Evolutionary conservation across 2,113 vertebrate species (phyloP).

Genomic region (Heterocephalus glaber): DNA sequence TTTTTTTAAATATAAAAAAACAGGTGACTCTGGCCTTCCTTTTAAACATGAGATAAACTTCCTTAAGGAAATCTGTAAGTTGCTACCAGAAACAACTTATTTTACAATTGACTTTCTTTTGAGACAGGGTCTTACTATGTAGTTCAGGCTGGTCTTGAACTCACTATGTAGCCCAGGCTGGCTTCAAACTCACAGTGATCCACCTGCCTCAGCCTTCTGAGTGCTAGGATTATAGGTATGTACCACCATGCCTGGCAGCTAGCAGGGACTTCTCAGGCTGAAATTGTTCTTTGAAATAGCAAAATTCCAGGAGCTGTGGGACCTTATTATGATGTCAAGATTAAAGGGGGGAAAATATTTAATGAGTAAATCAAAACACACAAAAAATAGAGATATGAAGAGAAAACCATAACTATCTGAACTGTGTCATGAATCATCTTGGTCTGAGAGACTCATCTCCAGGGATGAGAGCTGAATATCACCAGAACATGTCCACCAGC

Average conservation of each 20-base stretch:
- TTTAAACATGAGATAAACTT: conserved; percentile 14
- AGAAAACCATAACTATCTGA: background rate
- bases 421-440: background rate
- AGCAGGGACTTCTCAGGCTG: background rate
- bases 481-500: conserved; percentile 92
- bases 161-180: background rate
- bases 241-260: background rate
- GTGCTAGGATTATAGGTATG: background rate
- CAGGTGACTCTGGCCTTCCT: background rate
- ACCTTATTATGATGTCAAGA: background rate
- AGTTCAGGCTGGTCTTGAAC: background rate
- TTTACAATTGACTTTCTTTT: background rate
- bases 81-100: background rate
- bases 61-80: background rate
- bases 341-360: background rate
- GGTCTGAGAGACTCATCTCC: background rate
- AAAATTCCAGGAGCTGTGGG: background rate
- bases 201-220: background rate
- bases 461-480: background rate
- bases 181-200: background rate
- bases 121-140: background rate
- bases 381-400: conserved; percentile 28
- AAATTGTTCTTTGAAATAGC: conserved; percentile 14
- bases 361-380: background rate
- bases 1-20: background rate